Percentiles rank a stretch among this genome's conserved stretches.
These are phyloP conservation scores for Myrmophylax atrothorax DNA, from an alignment of 2,113 vertebrate genomes.

Conservation along the genomic window DNA sequence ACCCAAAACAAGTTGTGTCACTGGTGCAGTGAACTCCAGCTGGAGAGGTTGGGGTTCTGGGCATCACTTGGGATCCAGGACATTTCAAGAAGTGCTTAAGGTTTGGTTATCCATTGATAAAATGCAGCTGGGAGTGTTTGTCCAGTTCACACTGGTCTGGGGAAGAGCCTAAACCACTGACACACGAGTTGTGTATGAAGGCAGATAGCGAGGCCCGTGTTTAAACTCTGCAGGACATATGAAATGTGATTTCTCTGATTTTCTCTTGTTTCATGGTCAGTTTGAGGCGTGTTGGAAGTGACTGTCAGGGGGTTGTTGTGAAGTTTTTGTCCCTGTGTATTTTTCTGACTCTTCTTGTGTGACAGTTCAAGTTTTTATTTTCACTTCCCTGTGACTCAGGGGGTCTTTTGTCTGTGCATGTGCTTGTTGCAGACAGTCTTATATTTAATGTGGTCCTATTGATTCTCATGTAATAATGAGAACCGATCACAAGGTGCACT, in stretches of 20 bases:
- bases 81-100: not conserved
- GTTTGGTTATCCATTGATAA: not conserved
- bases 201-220: accelerated
- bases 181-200: not conserved
- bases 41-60: not conserved
- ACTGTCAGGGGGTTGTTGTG: not conserved
- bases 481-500: not conserved
- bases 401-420: not conserved
- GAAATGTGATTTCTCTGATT: not conserved
- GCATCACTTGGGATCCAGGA: accelerated
- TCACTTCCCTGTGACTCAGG: not conserved
- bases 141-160: not conserved
- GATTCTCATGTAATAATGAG: not conserved
- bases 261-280: not conserved
- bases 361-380: not conserved
- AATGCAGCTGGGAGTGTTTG: not conserved
- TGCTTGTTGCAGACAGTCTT: not conserved
- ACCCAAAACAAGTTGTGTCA: not conserved
- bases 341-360: not conserved
- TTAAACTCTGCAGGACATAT: not conserved
- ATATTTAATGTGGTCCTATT: not conserved
- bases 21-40: accelerated
- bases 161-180: not conserved
- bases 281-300: not conserved
- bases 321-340: not conserved